These are phyloP conservation scores for Charaxes varanes DNA, from an alignment of 1,140 invertebrate genomes.

Conservation along the genomic window DNA sequence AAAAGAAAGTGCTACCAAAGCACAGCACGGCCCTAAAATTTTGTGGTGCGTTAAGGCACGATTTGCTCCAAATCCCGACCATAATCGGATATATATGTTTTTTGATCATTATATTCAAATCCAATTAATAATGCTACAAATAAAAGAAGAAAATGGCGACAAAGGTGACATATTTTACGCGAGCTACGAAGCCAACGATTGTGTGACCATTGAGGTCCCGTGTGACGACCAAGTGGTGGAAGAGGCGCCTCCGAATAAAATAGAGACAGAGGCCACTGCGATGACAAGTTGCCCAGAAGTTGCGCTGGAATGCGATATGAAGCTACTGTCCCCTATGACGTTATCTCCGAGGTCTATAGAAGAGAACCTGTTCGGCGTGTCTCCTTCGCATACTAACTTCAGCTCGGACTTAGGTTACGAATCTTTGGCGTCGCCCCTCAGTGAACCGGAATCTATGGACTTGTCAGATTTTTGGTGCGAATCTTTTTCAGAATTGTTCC, in stretches of 20 bases:
- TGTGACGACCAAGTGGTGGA: constrained; percentile 76
- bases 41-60: no score
- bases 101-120: no score
- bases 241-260: constrained; percentile 53
- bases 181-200: constrained; percentile 82
- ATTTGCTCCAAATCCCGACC: no score
- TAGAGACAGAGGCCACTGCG: constrained; percentile 46
- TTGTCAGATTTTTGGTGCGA: constrained; percentile 78
- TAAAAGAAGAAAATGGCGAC: no score
- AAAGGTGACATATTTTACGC: constrained; percentile 79
- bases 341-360: constrained; percentile 60
- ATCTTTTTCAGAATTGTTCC: constrained; percentile 78
- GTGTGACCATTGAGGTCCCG: constrained; percentile 81
- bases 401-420: constrained; percentile 77
- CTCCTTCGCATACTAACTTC: constrained; percentile 55
- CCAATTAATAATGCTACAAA: no score
- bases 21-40: no score
- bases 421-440: constrained; percentile 74
- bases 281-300: constrained; percentile 51
- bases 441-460: constrained; percentile 59
- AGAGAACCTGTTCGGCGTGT: constrained; percentile 48
- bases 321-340: constrained; percentile 62
- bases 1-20: no score
- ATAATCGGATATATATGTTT: no score
- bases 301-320: constrained; percentile 64